These are phyloP conservation scores for Aphelenchoides fujianensis DNA, from an alignment of 1,140 invertebrate genomes.

Conservation along the genomic window DNA sequence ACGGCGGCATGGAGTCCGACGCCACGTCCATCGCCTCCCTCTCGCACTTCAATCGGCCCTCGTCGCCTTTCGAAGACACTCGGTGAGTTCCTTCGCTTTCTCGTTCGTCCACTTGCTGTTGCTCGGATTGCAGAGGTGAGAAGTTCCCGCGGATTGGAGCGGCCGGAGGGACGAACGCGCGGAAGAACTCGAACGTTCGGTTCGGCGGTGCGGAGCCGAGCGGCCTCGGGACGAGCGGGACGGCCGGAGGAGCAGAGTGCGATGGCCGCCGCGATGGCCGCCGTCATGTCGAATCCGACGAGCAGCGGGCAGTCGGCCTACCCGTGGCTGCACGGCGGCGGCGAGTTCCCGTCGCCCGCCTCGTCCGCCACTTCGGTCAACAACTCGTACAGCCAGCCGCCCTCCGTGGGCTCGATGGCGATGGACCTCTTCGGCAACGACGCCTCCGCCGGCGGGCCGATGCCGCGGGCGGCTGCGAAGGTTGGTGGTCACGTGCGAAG, in stretches of 20 bases:
- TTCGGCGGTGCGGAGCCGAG: constrained; percentile 9
- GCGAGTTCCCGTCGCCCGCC: constrained; percentile 46
- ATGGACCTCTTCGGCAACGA: constrained; percentile 18
- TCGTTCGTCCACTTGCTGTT: not conserved
- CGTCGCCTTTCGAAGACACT: constrained; percentile 6
- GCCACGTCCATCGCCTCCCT: constrained; percentile 34
- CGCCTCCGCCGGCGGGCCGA: not conserved
- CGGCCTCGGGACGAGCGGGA: not conserved
- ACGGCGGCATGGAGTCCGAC: constrained; percentile 48
- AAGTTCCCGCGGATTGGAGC: constrained; percentile 2
- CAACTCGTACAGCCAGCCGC: constrained; percentile 19
- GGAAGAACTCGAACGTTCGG: constrained; percentile 24
- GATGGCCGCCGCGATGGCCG: not conserved
- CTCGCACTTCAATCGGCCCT: not conserved
- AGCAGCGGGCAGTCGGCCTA: constrained; percentile 20
- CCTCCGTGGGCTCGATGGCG: constrained; percentile 14
- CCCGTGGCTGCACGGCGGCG: constrained; percentile 48
- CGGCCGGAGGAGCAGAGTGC: constrained; percentile 15
- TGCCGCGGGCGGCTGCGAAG: not conserved
- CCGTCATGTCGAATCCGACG: not conserved
- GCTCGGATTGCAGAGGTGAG: too few species aligned
- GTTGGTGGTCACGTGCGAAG: not conserved
- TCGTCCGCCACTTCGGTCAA: constrained; percentile 41
- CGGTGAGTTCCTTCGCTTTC: not conserved
- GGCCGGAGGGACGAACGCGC: not conserved